Conservation (phyloP, 2,113 vertebrate species). For the Trachemys scripta region DNA sequence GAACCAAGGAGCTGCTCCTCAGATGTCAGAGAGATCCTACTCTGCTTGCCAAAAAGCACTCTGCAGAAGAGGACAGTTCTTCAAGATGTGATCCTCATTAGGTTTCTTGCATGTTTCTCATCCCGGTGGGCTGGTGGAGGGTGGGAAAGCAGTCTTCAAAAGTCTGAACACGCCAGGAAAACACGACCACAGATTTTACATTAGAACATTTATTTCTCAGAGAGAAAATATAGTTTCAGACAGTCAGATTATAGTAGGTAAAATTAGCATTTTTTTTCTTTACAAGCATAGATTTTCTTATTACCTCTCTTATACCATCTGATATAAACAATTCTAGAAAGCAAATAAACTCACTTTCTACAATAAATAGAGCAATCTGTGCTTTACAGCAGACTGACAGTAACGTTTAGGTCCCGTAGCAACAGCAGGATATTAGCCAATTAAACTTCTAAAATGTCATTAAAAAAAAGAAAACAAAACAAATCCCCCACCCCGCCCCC, state of each 20-base stretch:
- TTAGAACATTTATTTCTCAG: conserved; percentile 94
- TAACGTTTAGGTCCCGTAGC: conserved; percentile 75
- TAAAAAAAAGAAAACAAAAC: conserved; percentile 76
- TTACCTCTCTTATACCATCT: conserved; percentile 88
- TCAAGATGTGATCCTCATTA: background rate
- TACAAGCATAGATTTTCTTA: conserved; percentile 92
- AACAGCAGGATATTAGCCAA: conserved; percentile 79
- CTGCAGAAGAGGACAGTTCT: background rate
- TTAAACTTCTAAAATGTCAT: conserved; percentile 75
- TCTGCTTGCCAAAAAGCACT: background rate
- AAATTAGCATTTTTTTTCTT: conserved; percentile 91
- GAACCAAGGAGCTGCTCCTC: background rate
- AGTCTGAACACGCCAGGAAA: background rate
- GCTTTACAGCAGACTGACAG: conserved; percentile 85
- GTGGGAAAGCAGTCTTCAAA: background rate
- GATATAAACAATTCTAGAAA: conserved; percentile 92
- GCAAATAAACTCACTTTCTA: conserved; percentile 88
- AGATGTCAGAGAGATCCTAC: background rate
- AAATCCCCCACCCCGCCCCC: conserved; percentile 1
- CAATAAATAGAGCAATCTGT: conserved; percentile 95
- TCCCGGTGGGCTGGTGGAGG: background rate
- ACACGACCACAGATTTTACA: conserved; percentile 43
- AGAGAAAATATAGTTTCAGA: conserved; percentile 95
- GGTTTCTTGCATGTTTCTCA: background rate
- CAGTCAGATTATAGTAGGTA: conserved; percentile 91